Base-by-base conservation (phyloP, 2,797 vertebrate genomes). In the Microcaecilia unicolor region DNA sequence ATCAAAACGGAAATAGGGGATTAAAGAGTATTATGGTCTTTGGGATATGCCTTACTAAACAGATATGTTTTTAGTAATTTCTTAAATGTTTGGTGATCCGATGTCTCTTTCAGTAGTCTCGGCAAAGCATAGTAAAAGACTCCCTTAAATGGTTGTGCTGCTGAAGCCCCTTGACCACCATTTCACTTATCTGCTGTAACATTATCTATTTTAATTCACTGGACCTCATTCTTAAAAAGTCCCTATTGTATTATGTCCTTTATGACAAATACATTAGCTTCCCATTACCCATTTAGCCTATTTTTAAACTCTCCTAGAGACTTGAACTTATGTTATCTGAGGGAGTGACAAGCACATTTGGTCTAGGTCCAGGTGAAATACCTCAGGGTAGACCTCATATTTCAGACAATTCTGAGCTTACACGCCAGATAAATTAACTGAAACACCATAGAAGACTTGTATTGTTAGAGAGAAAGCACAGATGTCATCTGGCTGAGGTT, bases 181-280 rank as follows among this genome's bases (percentile, higher is more conserved):
- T 45, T 21, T 31, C 47, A 55, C 68, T 61, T 64, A 27, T 43
- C 34, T 52, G 29, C 60, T 58, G 55, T 48, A 56, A 48, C 38
- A 51, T 34, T 29, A 41, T 54, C 59, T 83, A 80, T 83, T 81
- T 78, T 72, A 70, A 72, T 67, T 51, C 46, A n/a, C 51, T 52
- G 83, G 80, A 83, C 59, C 62, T 81, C 67, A 80, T 64, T 72
- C 54, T 22, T n/a, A n/a, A n/a, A n/a, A 8, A 46, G 42, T 47
- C 38, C 30, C 46, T 31, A 31, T 58, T 52, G 46, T 61, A 64
- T 42, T 48, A 61, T 28, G 22, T 34, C 21, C 44, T 49, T 30
- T 7, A 28, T 65, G 33, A 57, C 45, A 8, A 57, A 57, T 61
- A 61, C 51, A 60, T 42, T 67, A 28, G 62, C 37, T 75, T 83